A percentile compares a stretch with the other conserved stretches of the same genome.
Evolutionary conservation across 2,888 invertebrate species (phyloP).

Genomic region (Latheticus oryzae): DNA sequence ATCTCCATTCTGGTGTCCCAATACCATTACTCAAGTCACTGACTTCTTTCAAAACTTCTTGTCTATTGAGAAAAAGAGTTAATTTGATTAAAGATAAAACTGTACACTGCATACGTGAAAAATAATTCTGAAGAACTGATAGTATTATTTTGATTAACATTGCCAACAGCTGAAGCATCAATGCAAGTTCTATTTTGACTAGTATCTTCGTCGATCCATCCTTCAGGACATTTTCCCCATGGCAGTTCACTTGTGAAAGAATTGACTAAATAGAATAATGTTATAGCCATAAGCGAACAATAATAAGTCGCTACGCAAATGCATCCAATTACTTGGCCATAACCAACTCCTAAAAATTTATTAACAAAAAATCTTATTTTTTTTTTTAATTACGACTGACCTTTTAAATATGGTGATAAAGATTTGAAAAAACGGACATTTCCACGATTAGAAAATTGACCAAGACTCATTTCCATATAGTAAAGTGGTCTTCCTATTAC

Average conservation of each 20-base stretch:
- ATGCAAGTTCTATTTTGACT: conserved; percentile 16
- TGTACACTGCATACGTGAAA: conserved; percentile 31
- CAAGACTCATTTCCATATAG: conserved; percentile 84
- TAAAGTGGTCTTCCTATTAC: conserved; percentile 84
- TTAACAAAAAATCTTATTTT: background rate
- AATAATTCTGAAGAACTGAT: conserved; percentile 35
- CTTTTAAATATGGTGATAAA: conserved; percentile 80
- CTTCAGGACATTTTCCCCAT: conserved; percentile 75
- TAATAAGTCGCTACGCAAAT: conserved; percentile 80
- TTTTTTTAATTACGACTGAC: conserved; percentile 66
- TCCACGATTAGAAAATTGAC: conserved; percentile 86
- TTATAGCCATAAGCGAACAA: conserved; percentile 79
- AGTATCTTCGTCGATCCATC: conserved; percentile 20
- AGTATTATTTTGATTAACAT: conserved; percentile 6
- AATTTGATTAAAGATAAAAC: background rate
- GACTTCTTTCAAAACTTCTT: conserved; percentile 35
- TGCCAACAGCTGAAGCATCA: conserved; percentile 39
- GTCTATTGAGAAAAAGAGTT: conserved; percentile 36
- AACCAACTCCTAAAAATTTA: conserved; percentile 71
- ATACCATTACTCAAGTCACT: conserved; percentile 63
- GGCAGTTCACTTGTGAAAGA: conserved; percentile 79
- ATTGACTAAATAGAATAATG: conserved; percentile 78
- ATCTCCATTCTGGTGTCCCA: conserved; percentile 75
- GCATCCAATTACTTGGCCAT: conserved; percentile 73
- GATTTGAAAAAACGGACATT: conserved; percentile 78